phyloP scores from a whole-genome alignment of 2,797 vertebrate species.

The Falco cherrug region DNA sequence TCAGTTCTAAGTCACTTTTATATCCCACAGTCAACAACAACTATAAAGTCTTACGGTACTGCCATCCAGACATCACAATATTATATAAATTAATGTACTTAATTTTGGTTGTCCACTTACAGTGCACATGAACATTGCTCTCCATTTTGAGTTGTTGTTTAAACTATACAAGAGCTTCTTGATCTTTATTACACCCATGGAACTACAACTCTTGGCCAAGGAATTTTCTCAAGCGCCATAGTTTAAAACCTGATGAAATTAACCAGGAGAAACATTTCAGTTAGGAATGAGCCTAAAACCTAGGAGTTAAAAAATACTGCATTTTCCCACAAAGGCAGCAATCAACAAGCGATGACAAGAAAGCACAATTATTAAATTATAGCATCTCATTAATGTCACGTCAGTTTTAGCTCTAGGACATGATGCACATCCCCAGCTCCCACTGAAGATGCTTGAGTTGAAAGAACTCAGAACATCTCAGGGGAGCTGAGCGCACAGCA shows the following conservation, averaged over 20 bases:
- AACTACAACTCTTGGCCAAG: background rate
- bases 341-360: slow-evolving; percentile 3
- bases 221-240: background rate
- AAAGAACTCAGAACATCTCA: slow-evolving; percentile 40
- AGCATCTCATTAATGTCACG: slow-evolving; percentile 62
- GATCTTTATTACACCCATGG: background rate
- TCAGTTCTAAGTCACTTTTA: background rate
- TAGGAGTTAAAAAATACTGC: background rate
- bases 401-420: slow-evolving; percentile 8
- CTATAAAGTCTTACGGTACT: background rate
- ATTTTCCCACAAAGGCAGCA: background rate
- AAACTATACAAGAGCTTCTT: background rate
- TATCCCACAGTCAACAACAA: background rate
- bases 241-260: background rate
- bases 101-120: background rate
- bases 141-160: background rate
- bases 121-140: background rate
- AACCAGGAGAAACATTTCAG: background rate
- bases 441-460: slow-evolving; percentile 31
- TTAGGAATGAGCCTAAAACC: background rate
- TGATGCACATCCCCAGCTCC: slow-evolving; percentile 22
- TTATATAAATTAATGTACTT: background rate
- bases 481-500: background rate
- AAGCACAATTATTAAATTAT: slow-evolving; percentile 28
- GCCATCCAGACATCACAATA: background rate